Percentiles rank a stretch among this genome's conserved stretches.
These are phyloP conservation scores for Drosophila sulfurigaster DNA, from an alignment of 1,140 invertebrate genomes.

Conservation along the genomic window DNA sequence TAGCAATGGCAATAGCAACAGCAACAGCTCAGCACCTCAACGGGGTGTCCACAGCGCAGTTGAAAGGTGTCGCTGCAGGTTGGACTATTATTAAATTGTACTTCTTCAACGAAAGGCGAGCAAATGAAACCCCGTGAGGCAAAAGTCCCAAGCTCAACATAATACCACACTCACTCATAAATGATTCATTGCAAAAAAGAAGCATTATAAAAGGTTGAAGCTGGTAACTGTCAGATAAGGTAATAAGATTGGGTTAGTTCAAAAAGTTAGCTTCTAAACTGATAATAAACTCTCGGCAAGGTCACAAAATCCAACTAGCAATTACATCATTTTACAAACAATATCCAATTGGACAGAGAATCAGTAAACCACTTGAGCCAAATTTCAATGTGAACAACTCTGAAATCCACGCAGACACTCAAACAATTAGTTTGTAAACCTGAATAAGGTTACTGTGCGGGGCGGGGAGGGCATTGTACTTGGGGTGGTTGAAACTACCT, in stretches of 20 bases:
- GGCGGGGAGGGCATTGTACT: not conserved
- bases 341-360: slow-evolving; percentile 35
- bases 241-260: not conserved
- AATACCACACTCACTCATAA: not conserved
- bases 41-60: not conserved
- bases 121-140: not conserved
- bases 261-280: not conserved
- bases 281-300: not conserved
- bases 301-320: slow-evolving; percentile 12
- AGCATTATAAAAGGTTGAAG: not conserved
- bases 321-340: slow-evolving; percentile 62
- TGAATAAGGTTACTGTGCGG: slow-evolving; percentile 4
- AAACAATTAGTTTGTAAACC: slow-evolving; percentile 66
- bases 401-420: slow-evolving; percentile 52
- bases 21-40: slow-evolving; percentile 4
- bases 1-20: not conserved
- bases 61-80: slow-evolving; percentile 19
- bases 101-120: not conserved
- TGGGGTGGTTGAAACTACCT: slow-evolving; percentile 24
- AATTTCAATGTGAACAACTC: slow-evolving; percentile 43
- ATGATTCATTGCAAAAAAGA: not conserved
- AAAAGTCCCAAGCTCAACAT: no score
- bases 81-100: slow-evolving; percentile 21
- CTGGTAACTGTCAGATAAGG: not conserved
- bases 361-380: slow-evolving; percentile 30